Evolutionary conservation across 2,113 vertebrate genomes (phyloP).

Genomic region (Rhinolophus sinicus): DNA sequence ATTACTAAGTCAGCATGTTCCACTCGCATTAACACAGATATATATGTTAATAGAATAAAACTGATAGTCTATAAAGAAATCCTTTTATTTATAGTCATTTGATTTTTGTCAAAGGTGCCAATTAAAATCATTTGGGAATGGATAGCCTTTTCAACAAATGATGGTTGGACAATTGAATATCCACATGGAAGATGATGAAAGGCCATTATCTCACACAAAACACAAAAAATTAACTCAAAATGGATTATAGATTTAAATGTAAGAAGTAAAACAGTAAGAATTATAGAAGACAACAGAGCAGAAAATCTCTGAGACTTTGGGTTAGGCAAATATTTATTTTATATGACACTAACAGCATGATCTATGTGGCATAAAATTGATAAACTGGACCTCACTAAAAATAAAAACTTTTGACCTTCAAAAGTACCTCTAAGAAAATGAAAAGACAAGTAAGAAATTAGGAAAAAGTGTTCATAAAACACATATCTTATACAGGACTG

Average conservation of each 20-base stretch:
- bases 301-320: background rate
- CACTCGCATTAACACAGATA: background rate
- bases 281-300: background rate
- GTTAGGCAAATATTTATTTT: background rate
- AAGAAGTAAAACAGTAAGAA: background rate
- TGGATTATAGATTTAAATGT: background rate
- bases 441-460: background rate
- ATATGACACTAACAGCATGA: background rate
- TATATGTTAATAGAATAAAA: background rate
- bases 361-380: background rate
- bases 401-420: background rate
- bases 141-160: background rate
- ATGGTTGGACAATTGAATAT: background rate
- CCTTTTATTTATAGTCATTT: background rate
- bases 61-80: background rate
- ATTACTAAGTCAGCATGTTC: background rate
- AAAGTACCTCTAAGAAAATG: background rate
- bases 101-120: background rate
- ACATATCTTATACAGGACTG: background rate
- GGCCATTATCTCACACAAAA: background rate
- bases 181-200: background rate
- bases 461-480: background rate
- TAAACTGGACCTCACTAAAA: background rate
- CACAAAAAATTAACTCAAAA: background rate
- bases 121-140: background rate